These are phyloP conservation scores for Eumaeus atala DNA, from an alignment of 1,140 invertebrate genomes.

Conservation along the genomic window DNA sequence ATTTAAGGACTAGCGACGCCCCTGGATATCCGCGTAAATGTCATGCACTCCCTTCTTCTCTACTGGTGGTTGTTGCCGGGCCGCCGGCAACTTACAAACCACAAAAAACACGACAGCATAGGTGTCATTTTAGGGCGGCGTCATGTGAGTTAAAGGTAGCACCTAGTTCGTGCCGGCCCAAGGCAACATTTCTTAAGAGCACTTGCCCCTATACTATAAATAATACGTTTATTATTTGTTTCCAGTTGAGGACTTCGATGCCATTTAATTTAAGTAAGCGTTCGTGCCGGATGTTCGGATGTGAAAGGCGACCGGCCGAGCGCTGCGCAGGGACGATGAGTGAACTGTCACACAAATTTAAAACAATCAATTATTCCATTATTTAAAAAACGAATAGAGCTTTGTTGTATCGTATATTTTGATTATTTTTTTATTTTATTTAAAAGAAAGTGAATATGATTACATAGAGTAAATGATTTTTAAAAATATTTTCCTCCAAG, in stretches of 20 bases:
- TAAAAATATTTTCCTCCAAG: slow-evolving; percentile 57
- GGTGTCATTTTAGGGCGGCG: no score
- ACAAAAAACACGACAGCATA: no score
- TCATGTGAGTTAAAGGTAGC: no score
- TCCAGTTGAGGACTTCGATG: slow-evolving; percentile 65
- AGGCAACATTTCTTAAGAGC: no score
- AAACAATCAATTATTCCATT: slow-evolving; percentile 67
- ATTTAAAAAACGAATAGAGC: slow-evolving; percentile 56
- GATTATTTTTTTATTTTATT: slow-evolving; percentile 68
- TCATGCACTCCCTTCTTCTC: no score
- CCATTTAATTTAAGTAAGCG: slow-evolving; percentile 67
- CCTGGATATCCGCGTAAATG: no score
- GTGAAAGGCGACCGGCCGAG: slow-evolving; percentile 14
- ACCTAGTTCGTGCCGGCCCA: no score
- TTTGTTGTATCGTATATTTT: slow-evolving; percentile 62
- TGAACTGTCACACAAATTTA: slow-evolving; percentile 44
- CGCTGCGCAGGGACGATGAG: slow-evolving; percentile 18
- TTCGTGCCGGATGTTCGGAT: slow-evolving; percentile 38
- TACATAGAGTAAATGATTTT: slow-evolving; percentile 63
- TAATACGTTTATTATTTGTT: slow-evolving; percentile 16
- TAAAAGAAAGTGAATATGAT: slow-evolving; percentile 56
- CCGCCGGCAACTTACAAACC: no score
- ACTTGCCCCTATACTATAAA: not conserved
- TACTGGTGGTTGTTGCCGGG: no score
- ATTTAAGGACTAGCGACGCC: no score